A percentile compares a stretch with the other conserved stretches of the same genome.
phyloP scores from a whole-genome alignment of 1,140 invertebrate genomes.

The Drosophila tani region DNA sequence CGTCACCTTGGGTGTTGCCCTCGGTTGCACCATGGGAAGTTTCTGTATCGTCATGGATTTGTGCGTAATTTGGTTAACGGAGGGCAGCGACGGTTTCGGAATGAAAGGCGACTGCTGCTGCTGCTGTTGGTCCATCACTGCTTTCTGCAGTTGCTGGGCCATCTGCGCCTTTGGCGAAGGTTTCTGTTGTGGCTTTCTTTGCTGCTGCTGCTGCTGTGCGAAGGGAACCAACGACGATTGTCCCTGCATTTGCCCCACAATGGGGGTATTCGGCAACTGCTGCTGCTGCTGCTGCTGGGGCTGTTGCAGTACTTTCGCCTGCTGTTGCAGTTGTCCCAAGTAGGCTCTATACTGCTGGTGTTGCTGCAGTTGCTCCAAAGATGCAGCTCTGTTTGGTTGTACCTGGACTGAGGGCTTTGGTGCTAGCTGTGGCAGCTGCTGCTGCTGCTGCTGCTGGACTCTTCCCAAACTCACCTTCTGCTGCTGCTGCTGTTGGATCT shows the following conservation, averaged over 20 bases:
- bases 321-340: constrained; percentile 12
- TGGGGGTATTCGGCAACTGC: neutral
- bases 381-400: neutral
- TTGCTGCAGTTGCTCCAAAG: constrained; percentile 9
- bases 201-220: constrained; percentile 12
- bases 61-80: constrained; percentile 34
- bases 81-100: neutral
- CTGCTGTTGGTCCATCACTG: constrained; percentile 5
- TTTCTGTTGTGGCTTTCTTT: constrained; percentile 18
- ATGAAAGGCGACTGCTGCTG: neutral
- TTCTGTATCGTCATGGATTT: constrained; percentile 47
- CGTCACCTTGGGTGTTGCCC: neutral
- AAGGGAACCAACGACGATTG: neutral
- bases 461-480: too few species aligned
- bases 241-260: neutral
- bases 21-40: constrained; percentile 30
- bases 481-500: constrained; percentile 1
- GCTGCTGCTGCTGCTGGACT: neutral
- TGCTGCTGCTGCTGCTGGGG: constrained; percentile 13
- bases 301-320: constrained; percentile 1
- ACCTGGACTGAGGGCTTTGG: neutral
- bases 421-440: constrained; percentile 1
- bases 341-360: constrained; percentile 6
- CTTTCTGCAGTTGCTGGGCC: constrained; percentile 5
- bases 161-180: neutral